phyloP scores from a whole-genome alignment of 2,797 vertebrate species.

The Sebastes taczanowskii region DNA sequence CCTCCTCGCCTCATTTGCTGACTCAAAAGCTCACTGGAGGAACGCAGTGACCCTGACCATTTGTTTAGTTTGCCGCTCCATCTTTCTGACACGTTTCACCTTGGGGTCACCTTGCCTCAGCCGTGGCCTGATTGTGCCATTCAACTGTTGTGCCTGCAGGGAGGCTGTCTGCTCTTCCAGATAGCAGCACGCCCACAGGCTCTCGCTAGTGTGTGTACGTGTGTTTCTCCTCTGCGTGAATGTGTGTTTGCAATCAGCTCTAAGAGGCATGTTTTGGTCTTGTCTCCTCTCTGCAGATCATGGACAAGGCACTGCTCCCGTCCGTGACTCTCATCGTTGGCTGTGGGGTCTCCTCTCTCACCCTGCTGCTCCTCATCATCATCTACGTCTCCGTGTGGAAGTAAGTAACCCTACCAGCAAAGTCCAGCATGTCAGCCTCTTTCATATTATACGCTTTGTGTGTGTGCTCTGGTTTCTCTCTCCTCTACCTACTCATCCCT shows the following conservation, averaged over 20 bases:
- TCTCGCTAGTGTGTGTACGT: constrained; percentile 14
- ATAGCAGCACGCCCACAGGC: constrained; percentile 58
- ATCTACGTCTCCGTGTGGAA: constrained; percentile 99
- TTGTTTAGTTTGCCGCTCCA: constrained; percentile 65
- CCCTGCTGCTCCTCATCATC: constrained; percentile 97
- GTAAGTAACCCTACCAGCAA: constrained; percentile 80
- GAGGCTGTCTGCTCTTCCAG: constrained; percentile 72
- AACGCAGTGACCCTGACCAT: constrained; percentile 52
- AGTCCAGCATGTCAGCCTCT: neutral
- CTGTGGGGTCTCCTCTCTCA: constrained; percentile 98
- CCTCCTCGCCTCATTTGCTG: constrained; percentile 67
- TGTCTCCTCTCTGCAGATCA: constrained; percentile 85
- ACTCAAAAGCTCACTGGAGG: constrained; percentile 61
- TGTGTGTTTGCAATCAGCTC: constrained; percentile 41
- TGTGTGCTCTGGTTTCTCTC: neutral
- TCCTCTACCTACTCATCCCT: neutral
- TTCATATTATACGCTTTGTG: neutral
- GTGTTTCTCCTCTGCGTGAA: constrained; percentile 23
- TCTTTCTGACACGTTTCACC: constrained; percentile 79
- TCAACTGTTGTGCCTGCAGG: constrained; percentile 74
- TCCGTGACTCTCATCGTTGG: constrained; percentile 98
- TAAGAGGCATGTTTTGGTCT: constrained; percentile 54
- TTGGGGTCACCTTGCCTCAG: constrained; percentile 84
- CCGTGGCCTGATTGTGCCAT: constrained; percentile 82
- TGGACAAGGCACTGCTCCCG: constrained; percentile 93